Conservation (phyloP, 2,797 vertebrate genomes). For the Neopelma chrysocephalum region DNA sequence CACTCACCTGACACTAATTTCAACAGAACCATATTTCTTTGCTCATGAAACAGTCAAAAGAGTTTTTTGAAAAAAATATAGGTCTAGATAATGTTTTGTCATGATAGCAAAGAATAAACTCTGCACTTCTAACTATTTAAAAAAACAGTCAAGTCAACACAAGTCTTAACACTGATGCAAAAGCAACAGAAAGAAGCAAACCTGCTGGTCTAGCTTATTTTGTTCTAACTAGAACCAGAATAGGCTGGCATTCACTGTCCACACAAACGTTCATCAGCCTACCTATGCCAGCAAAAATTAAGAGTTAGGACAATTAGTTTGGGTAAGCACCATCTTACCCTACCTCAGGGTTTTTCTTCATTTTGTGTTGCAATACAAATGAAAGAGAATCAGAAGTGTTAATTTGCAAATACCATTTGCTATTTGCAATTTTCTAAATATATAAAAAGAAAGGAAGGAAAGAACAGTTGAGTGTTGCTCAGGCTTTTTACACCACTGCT, state of each 20-base stretch:
- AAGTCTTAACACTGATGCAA: not conserved
- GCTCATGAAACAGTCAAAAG: not conserved
- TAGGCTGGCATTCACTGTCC: not conserved
- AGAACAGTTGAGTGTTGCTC: not conserved
- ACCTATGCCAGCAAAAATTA: constrained; percentile 6
- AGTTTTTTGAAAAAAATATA: not conserved
- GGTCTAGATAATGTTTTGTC: not conserved
- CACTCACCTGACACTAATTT: not conserved
- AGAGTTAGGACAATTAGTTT: not conserved
- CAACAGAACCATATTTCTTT: not conserved
- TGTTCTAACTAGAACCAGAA: constrained; percentile 39
- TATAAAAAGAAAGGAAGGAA: not conserved
- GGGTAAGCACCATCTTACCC: not conserved
- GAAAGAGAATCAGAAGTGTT: not conserved
- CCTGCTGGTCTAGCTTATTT: constrained; percentile 39
- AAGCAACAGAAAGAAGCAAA: constrained; percentile 32
- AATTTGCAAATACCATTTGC: not conserved
- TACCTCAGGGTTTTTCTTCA: not conserved
- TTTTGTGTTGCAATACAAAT: not conserved
- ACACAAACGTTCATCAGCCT: not conserved
- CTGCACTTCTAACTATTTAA: not conserved
- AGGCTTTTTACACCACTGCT: not conserved
- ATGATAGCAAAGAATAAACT: not conserved
- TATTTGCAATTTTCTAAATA: not conserved
- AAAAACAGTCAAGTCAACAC: constrained; percentile 27